Conservation (phyloP, 2,888 invertebrate species). For the Yponomeuta cagnagella region DNA sequence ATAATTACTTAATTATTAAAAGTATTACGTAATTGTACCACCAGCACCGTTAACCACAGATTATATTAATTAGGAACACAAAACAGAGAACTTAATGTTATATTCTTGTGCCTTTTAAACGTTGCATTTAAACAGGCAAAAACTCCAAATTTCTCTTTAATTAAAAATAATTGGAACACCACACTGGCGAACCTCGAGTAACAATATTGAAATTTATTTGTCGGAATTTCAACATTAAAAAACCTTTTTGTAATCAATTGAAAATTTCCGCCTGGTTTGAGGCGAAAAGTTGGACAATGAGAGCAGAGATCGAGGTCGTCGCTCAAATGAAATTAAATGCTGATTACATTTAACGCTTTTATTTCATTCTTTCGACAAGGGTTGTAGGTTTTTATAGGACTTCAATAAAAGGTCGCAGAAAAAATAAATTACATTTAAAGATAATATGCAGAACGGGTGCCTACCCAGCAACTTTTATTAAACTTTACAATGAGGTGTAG, state of each 20-base stretch:
- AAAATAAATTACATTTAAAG: no score
- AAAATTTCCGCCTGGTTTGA: conserved; percentile 41
- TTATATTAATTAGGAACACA: no score
- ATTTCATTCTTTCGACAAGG: not conserved
- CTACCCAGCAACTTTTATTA: no score
- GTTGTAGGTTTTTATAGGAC: not conserved
- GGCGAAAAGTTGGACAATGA: conserved; percentile 36
- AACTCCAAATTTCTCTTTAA: conserved; percentile 8
- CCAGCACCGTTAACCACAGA: no score
- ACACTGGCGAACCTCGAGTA: conserved; percentile 23
- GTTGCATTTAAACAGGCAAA: not conserved
- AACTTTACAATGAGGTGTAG: no score
- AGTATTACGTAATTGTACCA: no score
- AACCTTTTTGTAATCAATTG: conserved; percentile 44
- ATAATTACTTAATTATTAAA: no score
- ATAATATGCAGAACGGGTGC: no score
- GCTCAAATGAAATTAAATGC: conserved; percentile 36
- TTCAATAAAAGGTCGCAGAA: not conserved
- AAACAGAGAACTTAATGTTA: no score
- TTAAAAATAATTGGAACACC: conserved; percentile 15
- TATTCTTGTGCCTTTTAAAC: no score
- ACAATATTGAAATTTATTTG: conserved; percentile 31
- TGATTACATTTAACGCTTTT: conserved; percentile 7
- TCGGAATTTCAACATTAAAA: conserved; percentile 36
- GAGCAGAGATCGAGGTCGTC: conserved; percentile 31